Conservation (phyloP, 1,140 invertebrate genomes). For the Idris sp. region DNA sequence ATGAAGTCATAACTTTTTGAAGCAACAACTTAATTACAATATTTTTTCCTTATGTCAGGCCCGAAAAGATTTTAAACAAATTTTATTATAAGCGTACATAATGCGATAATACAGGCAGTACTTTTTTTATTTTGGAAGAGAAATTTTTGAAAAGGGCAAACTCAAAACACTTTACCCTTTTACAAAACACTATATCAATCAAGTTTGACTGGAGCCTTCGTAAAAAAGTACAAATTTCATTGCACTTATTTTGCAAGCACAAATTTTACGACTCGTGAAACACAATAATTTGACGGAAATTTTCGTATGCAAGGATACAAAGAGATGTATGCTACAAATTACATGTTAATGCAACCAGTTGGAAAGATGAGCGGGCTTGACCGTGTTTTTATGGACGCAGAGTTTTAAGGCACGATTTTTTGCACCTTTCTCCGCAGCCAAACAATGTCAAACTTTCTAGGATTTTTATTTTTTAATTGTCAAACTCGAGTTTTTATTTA, state of each 20-base stretch:
- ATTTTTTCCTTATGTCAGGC: too few relatives aligned
- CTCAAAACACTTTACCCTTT: too few relatives aligned
- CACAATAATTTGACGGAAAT: slow-evolving; percentile 48
- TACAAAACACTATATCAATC: slow-evolving; percentile 30
- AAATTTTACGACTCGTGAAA: slow-evolving; percentile 44
- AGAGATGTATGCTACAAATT: slow-evolving; percentile 40
- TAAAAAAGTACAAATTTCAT: slow-evolving; percentile 31
- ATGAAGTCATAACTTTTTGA: too few relatives aligned
- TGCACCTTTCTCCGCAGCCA: slow-evolving; percentile 32
- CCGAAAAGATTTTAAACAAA: too few relatives aligned
- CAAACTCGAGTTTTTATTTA: too few relatives aligned
- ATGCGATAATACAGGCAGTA: not conserved
- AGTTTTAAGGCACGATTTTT: slow-evolving; percentile 24
- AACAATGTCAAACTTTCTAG: slow-evolving; percentile 52
- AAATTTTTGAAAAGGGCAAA: not conserved
- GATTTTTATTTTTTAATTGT: too few relatives aligned
- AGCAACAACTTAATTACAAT: too few relatives aligned
- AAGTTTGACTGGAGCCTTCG: not conserved
- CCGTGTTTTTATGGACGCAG: slow-evolving; percentile 20
- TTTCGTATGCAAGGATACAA: slow-evolving; percentile 29
- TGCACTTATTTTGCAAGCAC: slow-evolving; percentile 10
- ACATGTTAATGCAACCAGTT: slow-evolving; percentile 38
- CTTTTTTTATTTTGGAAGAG: too few relatives aligned
- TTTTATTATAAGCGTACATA: slow-evolving; percentile 3
- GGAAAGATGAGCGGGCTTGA: slow-evolving; percentile 23